A percentile compares a stretch with the other conserved stretches of the same genome.
These are phyloP conservation scores for Drosophila setifemur DNA, from an alignment of 1,140 invertebrate genomes.

Conservation along the genomic window DNA sequence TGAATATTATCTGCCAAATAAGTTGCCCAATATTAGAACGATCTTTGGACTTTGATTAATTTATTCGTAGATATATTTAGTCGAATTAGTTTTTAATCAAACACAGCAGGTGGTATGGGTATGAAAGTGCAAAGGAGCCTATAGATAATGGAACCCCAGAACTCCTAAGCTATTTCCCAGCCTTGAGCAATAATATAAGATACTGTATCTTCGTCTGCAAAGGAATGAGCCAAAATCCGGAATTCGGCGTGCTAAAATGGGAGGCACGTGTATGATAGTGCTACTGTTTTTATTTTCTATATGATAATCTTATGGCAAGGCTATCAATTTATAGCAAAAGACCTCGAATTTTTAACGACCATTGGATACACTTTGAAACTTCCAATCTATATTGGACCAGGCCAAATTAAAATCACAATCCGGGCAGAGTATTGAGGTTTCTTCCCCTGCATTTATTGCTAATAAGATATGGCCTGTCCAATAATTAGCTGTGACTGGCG, in stretches of 20 bases:
- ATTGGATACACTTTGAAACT: slow-evolving; percentile 1
- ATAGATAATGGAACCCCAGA: no score
- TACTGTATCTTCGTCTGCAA: background rate
- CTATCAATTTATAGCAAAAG: background rate
- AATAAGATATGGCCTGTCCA: slow-evolving; percentile 38
- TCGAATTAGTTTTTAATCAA: slow-evolving; percentile 10
- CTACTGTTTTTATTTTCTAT: background rate
- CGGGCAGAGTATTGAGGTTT: background rate
- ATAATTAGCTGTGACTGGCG: slow-evolving; percentile 31
- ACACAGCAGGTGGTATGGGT: background rate
- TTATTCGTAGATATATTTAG: background rate
- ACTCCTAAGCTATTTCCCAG: background rate
- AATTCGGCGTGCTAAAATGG: slow-evolving; percentile 5
- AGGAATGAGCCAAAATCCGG: no score
- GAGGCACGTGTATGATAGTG: slow-evolving; percentile 22
- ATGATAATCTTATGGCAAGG: background rate
- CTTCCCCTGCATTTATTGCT: background rate
- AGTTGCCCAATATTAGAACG: background rate
- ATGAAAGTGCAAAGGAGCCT: background rate
- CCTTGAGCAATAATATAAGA: background rate
- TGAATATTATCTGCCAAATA: background rate
- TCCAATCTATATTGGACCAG: background rate
- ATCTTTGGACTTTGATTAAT: slow-evolving; percentile 9
- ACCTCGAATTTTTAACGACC: background rate
- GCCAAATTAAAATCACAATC: background rate